Evolutionary conservation across 2,888 invertebrate genomes (phyloP), one percentile per base, ranked within the genome.

Genomic region (Hypsopygia costalis): DNA sequence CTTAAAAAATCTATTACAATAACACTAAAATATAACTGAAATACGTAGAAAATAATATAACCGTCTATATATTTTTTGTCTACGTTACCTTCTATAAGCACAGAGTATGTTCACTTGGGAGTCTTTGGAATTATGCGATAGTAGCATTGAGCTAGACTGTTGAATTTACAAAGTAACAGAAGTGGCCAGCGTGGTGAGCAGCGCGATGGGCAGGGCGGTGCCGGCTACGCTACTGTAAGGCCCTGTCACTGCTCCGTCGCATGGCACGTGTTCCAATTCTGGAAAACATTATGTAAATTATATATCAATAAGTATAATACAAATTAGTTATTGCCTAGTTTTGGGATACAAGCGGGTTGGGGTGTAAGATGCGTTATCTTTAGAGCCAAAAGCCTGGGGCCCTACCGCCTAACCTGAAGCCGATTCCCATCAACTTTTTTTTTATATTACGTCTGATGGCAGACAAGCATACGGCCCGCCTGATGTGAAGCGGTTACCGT

Each of bases 151-250:
- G 36, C 16, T 34, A 11, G 20, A 36, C 36, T 46, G 5, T 40
- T 8, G 6, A 44, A 62, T 81, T n/a, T 87, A 88, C 60, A 88
- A 58, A n/a, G 87, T 80, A 6, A 75, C 66, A 0, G 86, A 80
- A n/a, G 79, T 85, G 1, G 87, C 87, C 1, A 88, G 69, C 1
- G 87, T 75, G 5, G 81, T 87, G 5, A 88, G 69, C 34, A 88
- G 55, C 28, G 85, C 62, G 32, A 87, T 61, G 0, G 88, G 87
- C 10, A 87, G 58, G 6, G 78, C 78, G 0, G 86, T 85, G 9
- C 82, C 85, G 0, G 87, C 88, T 0, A 86, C 81, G 51, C 88
- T 89, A 62, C 89, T 89, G 55, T 88, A 86, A 0, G 86, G 88
- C 0, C 88, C 88, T 0, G 89, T 89, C 2, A 89, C 88, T 1